Evolutionary conservation across 1,140 invertebrate genomes (phyloP), one percentile per base, ranked within the genome.

Genomic region (Eufriesea mexicana): DNA sequence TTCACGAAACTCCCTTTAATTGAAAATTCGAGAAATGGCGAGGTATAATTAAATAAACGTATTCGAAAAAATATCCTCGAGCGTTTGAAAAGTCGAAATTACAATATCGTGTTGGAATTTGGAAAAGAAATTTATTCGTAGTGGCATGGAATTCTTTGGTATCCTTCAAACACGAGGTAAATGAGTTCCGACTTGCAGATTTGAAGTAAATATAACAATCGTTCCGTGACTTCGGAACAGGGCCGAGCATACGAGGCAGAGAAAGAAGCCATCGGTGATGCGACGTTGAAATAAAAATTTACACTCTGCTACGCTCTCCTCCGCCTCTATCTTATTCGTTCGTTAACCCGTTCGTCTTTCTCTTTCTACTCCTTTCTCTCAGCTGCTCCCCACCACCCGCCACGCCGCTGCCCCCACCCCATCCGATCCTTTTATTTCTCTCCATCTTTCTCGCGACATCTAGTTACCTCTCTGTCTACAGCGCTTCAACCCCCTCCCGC

Each of bases 211-310:
- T 35, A 6, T 51, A 66, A 66, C 28, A 66, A 66, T 42, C 18
- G 35, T 66, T 5, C 62, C 10, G 5, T 14, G 20, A 62, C 61
- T 62, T 8, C 28, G 18, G 28, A 45, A 0, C 16, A 28, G 20
- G 14, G 57, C 5, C 28, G 42, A 25, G 12, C 35, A 79, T 61
- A 72, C 47, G 35, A 45, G 20, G 68, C 45, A 28, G 51, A 51
- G 25, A 54, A 79, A 49, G 23, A 28, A 62, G 20, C 25, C 64
- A 55, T 70, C 76, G 4, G 18, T 54, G 35, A 64, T 62, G 23
- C 28, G 28, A 35, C 28, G 23, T 18, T 64, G 20, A 28, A 74
- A 79, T 51, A 62, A 80, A 80, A 76, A 76, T 76, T n/a, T 76
- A 42, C 73, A 62, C 57, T 75, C 57, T 28, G 42, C 73, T 28